Evolutionary conservation across 2,888 invertebrate genomes (phyloP).

Genomic region (Caenorhabditis drosophilae): DNA sequence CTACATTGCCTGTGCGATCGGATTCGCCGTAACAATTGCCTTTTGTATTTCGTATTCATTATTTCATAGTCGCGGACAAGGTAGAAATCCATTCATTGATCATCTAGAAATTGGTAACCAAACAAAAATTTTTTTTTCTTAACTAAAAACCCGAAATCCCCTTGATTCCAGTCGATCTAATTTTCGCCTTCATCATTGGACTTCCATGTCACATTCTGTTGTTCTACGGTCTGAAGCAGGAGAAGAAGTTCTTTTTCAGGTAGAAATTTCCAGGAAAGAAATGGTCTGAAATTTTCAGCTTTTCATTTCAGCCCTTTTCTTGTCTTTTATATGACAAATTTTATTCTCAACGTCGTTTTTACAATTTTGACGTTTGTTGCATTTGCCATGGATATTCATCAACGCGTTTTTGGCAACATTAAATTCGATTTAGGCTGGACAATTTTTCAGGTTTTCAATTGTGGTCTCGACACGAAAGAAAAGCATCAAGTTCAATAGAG

Average conservation of each 20-base stretch:
- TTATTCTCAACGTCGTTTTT: slow-evolving; percentile 50
- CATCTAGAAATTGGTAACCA: slow-evolving; percentile 30
- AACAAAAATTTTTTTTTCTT: background rate
- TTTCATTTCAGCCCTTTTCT: slow-evolving; percentile 47
- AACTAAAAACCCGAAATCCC: background rate
- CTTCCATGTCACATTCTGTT: slow-evolving; percentile 52
- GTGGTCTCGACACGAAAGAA: background rate
- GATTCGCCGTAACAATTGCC: slow-evolving; percentile 31
- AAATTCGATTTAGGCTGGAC: slow-evolving; percentile 51
- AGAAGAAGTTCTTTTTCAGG: slow-evolving; percentile 45
- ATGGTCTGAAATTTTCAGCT: background rate
- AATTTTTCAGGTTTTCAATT: slow-evolving; percentile 42
- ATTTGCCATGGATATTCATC: slow-evolving; percentile 47
- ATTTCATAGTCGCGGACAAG: slow-evolving; percentile 30
- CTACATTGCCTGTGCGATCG: slow-evolving; percentile 36
- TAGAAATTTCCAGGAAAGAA: background rate
- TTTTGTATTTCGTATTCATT: slow-evolving; percentile 36
- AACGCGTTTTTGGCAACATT: slow-evolving; percentile 51
- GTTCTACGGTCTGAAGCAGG: slow-evolving; percentile 42
- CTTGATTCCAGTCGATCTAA: slow-evolving; percentile 47
- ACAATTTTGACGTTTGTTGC: slow-evolving; percentile 48
- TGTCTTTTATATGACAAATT: slow-evolving; percentile 54
- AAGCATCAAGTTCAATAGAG: too few species aligned
- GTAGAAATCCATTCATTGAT: slow-evolving; percentile 36
- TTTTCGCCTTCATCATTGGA: slow-evolving; percentile 52